phyloP scores from a whole-genome alignment of 2,797 vertebrate genomes.

The Discoglossus pictus region DNA sequence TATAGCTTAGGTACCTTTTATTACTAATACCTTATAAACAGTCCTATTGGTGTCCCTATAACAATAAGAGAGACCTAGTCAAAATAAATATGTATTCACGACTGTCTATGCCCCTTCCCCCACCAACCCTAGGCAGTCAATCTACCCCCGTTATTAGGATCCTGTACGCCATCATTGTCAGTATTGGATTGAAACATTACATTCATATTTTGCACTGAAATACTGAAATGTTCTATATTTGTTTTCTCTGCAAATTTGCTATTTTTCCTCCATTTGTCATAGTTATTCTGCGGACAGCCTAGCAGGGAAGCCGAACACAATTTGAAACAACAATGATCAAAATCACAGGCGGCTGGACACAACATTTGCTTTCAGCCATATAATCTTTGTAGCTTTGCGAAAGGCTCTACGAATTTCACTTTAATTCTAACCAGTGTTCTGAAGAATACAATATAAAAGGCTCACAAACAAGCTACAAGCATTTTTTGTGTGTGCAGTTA shows the following conservation, averaged over 20 bases:
- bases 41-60: no score
- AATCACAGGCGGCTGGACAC: conserved; percentile 6
- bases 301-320: conserved; percentile 30
- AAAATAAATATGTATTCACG: no score
- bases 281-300: conserved; percentile 40
- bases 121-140: no score
- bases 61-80: no score
- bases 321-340: conserved; percentile 31
- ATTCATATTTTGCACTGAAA: neutral
- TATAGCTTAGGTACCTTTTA: no score
- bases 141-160: no score
- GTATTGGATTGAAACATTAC: neutral
- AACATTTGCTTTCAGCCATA: conserved; percentile 14
- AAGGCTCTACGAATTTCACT: conserved; percentile 37
- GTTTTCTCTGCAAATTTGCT: conserved; percentile 18
- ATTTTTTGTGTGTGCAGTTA: conserved; percentile 80
- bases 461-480: conserved; percentile 72
- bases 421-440: conserved; percentile 16
- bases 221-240: neutral
- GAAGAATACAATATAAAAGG: conserved; percentile 41
- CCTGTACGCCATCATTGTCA: no score
- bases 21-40: no score
- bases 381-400: conserved; percentile 24
- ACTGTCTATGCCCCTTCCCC: no score
- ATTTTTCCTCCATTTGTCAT: conserved; percentile 45